phyloP scores from a whole-genome alignment of 2,113 vertebrate genomes.

The Bufo bufo region DNA sequence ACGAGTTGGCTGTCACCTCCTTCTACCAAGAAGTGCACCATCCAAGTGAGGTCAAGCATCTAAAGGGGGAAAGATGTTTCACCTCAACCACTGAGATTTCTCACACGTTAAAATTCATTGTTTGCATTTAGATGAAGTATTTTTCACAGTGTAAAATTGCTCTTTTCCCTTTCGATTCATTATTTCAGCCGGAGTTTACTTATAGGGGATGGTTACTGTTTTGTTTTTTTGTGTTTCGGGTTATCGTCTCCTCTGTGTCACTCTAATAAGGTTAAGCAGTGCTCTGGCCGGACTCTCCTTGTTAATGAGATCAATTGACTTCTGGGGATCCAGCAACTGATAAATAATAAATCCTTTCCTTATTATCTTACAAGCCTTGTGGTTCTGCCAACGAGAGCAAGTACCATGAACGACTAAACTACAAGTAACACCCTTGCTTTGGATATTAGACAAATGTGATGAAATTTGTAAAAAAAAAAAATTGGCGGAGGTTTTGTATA shows the following conservation, averaged over 20 bases:
- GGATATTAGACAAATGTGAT: conserved; percentile 47
- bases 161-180: conserved; percentile 45
- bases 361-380: conserved; percentile 57
- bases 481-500: not conserved
- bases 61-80: conserved; percentile 77
- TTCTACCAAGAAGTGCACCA: conserved; percentile 74
- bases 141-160: conserved; percentile 55
- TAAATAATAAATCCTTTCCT: conserved; percentile 59
- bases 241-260: conserved; percentile 52
- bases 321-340: conserved; percentile 54
- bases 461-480: conserved; percentile 33
- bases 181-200: conserved; percentile 59
- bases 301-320: conserved; percentile 67
- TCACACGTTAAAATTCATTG: conserved; percentile 73
- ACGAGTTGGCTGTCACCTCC: conserved; percentile 80
- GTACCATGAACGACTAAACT: conserved; percentile 54
- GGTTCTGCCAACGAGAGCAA: conserved; percentile 50
- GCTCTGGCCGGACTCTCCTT: conserved; percentile 61
- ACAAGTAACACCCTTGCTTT: conserved; percentile 19
- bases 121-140: conserved; percentile 66
- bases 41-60: conserved; percentile 77
- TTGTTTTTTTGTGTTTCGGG: conserved; percentile 28
- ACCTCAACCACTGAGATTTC: conserved; percentile 77
- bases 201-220: conserved; percentile 52
- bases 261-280: conserved; percentile 65